These are phyloP conservation scores for Lomographa bimaculata DNA, from an alignment of 2,888 invertebrate species.

Conservation along the genomic window DNA sequence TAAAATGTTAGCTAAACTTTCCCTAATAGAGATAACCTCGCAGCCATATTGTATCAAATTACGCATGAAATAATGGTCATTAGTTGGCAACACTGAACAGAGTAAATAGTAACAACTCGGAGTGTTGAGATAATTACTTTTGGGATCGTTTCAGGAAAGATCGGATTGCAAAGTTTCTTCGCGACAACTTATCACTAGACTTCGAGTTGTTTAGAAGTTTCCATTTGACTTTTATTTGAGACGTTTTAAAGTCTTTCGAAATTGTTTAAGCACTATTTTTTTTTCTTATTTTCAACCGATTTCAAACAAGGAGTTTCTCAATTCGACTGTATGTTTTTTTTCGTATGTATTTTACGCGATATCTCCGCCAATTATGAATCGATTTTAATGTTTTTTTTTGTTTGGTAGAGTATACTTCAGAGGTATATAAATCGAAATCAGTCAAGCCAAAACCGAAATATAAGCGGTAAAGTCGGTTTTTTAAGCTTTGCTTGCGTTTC, in stretches of 20 bases:
- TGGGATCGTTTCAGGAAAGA: conserved; percentile 16
- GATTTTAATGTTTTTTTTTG: no score
- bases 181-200: conserved; percentile 1
- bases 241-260: neutral
- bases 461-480: no score
- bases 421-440: no score
- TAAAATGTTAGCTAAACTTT: conserved; percentile 13
- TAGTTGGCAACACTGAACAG: conserved; percentile 22
- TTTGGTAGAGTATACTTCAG: no score
- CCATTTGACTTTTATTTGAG: conserved; percentile 10
- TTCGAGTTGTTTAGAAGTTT: conserved; percentile 6
- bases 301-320: no score
- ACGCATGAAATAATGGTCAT: conserved; percentile 29
- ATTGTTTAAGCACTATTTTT: neutral
- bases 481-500: no score
- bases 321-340: no score
- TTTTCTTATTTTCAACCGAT: no score
- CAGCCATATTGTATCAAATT: conserved; percentile 28
- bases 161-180: conserved; percentile 10
- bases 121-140: conserved; percentile 16
- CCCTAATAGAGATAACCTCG: conserved; percentile 25
- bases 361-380: no score
- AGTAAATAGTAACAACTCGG: conserved; percentile 27
- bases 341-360: no score
- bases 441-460: no score